These are phyloP conservation scores for Lepidotrigona ventralis DNA, from an alignment of 1,140 invertebrate species.

Conservation along the genomic window DNA sequence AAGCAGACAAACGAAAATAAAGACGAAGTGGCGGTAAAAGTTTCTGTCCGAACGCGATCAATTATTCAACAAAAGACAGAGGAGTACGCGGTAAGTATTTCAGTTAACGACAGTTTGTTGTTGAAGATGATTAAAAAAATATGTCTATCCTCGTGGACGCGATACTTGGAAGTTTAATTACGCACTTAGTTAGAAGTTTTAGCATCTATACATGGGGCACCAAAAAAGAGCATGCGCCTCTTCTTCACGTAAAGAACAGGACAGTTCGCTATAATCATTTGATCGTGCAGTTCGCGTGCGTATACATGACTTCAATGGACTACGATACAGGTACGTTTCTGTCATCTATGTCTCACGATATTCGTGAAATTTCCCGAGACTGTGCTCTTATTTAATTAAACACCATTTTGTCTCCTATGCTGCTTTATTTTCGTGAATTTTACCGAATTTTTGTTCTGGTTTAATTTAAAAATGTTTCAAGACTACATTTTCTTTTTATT, in stretches of 20 bases:
- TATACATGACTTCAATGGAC: conserved; percentile 31
- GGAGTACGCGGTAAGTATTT: not conserved
- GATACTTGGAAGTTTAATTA: not conserved
- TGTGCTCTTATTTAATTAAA: no score
- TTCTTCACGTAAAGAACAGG: not conserved
- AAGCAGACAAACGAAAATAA: not conserved
- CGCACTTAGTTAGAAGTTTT: not conserved
- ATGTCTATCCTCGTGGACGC: not conserved
- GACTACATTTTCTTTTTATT: not conserved
- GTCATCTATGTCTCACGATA: no score
- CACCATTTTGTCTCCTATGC: no score
- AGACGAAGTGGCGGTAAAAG: no score
- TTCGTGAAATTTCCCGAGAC: not conserved
- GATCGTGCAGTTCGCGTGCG: not conserved
- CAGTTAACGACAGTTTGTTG: not conserved
- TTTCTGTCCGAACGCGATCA: not conserved
- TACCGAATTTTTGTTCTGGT: not conserved
- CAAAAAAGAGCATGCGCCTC: conserved; percentile 6
- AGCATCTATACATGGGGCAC: not conserved
- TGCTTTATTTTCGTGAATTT: no score
- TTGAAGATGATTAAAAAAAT: not conserved
- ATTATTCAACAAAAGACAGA: conserved; percentile 4
- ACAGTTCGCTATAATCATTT: not conserved
- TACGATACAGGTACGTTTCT: not conserved
- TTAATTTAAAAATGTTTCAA: not conserved